Evolutionary conservation across 2,113 vertebrate species (phyloP).

Genomic region (Istiophorus platypterus): DNA sequence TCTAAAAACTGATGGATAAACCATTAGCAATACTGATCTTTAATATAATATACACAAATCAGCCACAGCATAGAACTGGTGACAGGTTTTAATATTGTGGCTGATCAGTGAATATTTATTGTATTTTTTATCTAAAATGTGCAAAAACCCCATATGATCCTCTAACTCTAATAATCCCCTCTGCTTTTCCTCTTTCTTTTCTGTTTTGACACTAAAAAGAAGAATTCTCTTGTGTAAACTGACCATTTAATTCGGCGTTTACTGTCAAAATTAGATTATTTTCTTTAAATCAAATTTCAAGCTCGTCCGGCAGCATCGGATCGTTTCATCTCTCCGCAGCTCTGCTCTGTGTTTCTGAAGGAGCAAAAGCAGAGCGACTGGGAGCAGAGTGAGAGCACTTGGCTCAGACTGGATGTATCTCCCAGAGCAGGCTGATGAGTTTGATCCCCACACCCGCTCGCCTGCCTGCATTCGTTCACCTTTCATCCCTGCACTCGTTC

Average conservation of each 20-base stretch:
- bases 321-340: neutral
- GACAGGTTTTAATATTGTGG: too few species aligned
- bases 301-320: neutral
- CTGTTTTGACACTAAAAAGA: neutral
- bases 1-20: neutral
- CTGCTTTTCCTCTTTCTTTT: neutral
- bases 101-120: neutral
- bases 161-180: neutral
- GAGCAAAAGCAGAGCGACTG: neutral
- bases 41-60: neutral
- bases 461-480: slow-evolving; percentile 20
- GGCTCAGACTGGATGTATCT: slow-evolving; percentile 29
- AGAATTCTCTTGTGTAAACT: slow-evolving; percentile 3
- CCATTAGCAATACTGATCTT: neutral
- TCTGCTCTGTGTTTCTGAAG: neutral
- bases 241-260: slow-evolving; percentile 1
- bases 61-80: too few species aligned
- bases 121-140: too few species aligned
- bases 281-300: slow-evolving; percentile 13
- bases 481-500: slow-evolving; percentile 26
- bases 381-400: neutral
- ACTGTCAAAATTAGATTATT: slow-evolving; percentile 5
- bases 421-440: slow-evolving; percentile 61
- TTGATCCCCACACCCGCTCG: slow-evolving; percentile 49
- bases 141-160: neutral